Percentiles rank a stretch among this genome's conserved stretches.
phyloP scores from a whole-genome alignment of 1,140 invertebrate genomes.

The Dysdera silvatica region DNA sequence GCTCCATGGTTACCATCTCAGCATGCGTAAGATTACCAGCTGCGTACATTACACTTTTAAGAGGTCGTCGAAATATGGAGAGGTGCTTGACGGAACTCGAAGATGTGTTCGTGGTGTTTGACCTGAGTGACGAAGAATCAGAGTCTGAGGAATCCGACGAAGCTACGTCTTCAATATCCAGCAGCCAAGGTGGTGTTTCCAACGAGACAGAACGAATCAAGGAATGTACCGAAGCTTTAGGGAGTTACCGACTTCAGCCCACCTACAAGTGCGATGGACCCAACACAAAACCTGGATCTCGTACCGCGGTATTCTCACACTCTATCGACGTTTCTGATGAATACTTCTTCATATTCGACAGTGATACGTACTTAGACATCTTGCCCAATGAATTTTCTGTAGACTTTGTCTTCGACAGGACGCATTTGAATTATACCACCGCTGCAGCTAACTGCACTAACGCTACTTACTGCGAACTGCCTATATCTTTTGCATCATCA shows the following conservation, averaged over 20 bases:
- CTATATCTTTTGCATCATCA: neutral
- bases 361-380: conserved; percentile 16
- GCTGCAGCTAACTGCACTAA: conserved; percentile 6
- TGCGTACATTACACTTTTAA: conserved; percentile 21
- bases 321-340: conserved; percentile 4
- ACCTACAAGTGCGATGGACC: conserved; percentile 7
- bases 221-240: conserved; percentile 1
- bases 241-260: neutral
- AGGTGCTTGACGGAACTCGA: conserved; percentile 8
- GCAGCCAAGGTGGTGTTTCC: conserved; percentile 20
- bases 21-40: conserved; percentile 59
- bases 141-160: conserved; percentile 22
- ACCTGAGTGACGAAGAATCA: conserved; percentile 11
- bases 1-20: conserved; percentile 62
- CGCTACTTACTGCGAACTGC: neutral
- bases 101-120: neutral
- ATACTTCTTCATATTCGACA: conserved; percentile 21
- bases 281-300: too few relatives aligned
- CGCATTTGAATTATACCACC: conserved; percentile 2
- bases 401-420: conserved; percentile 4
- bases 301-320: neutral
- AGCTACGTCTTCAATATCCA: conserved; percentile 26
- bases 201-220: conserved; percentile 12
- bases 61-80: neutral
- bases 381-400: conserved; percentile 20